Evolutionary conservation across 2,113 vertebrate species (phyloP).

Genomic region (Scortum barcoo): DNA sequence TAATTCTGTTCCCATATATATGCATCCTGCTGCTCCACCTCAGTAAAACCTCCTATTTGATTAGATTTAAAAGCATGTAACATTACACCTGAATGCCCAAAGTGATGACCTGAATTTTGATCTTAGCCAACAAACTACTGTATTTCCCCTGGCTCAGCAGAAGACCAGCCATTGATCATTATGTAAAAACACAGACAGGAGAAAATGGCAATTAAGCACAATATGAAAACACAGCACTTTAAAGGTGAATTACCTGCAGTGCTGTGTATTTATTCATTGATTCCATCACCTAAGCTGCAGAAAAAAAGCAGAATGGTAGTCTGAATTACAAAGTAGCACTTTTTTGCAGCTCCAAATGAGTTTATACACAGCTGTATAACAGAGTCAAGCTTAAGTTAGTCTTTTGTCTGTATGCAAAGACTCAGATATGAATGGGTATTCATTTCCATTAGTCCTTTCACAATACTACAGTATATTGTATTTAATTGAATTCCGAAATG

Average conservation of each 20-base stretch:
- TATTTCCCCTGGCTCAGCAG: slow-evolving; percentile 74
- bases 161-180: slow-evolving; percentile 66
- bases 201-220: slow-evolving; percentile 68
- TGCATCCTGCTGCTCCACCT: neutral
- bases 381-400: slow-evolving; percentile 1
- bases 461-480: slow-evolving; percentile 17
- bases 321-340: slow-evolving; percentile 26
- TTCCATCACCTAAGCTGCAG: slow-evolving; percentile 25
- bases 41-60: slow-evolving; percentile 31
- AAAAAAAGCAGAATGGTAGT: neutral
- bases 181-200: slow-evolving; percentile 53
- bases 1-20: neutral
- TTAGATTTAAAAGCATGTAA: slow-evolving; percentile 61
- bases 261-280: slow-evolving; percentile 27
- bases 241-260: slow-evolving; percentile 41
- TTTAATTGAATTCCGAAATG: slow-evolving; percentile 27
- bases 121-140: slow-evolving; percentile 64
- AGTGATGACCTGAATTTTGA: slow-evolving; percentile 61
- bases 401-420: slow-evolving; percentile 40
- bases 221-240: slow-evolving; percentile 61
- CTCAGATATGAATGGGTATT: slow-evolving; percentile 43
- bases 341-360: slow-evolving; percentile 4
- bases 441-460: slow-evolving; percentile 39
- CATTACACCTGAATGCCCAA: slow-evolving; percentile 60
- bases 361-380: neutral